phyloP scores from a whole-genome alignment of 2,797 vertebrate genomes.

The Manis pentadactyla region DNA sequence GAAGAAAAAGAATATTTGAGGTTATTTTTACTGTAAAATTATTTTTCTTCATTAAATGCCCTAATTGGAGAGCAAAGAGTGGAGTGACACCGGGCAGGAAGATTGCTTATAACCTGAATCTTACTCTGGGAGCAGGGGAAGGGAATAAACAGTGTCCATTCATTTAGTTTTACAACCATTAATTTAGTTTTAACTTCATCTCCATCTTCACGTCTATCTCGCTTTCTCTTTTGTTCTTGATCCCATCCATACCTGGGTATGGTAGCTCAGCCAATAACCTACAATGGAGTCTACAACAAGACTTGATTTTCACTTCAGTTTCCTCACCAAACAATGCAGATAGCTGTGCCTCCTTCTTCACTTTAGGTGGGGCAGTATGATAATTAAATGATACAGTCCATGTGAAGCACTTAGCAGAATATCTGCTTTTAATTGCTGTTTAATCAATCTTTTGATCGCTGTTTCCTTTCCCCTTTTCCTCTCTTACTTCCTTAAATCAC shows the following conservation, averaged over 20 bases:
- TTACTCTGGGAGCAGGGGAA: neutral
- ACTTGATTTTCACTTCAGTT: neutral
- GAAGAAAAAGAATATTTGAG: neutral
- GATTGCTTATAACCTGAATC: neutral
- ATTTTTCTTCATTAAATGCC: neutral
- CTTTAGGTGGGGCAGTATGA: neutral
- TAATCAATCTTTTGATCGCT: neutral
- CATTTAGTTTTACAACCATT: neutral
- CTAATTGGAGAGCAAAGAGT: neutral
- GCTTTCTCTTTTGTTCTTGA: neutral
- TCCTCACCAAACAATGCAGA: neutral
- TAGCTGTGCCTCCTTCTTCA: fast-evolving
- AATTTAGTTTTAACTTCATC: neutral
- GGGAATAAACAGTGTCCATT: neutral
- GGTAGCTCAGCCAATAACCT: neutral
- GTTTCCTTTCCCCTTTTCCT: neutral
- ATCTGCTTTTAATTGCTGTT: neutral
- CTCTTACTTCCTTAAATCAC: neutral
- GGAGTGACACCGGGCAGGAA: neutral
- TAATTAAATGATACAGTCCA: too few relatives aligned
- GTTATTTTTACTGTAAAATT: neutral
- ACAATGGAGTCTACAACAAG: neutral
- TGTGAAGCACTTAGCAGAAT: neutral
- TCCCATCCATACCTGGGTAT: neutral
- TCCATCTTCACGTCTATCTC: fast-evolving